Evolutionary conservation across 2,113 vertebrate genomes (phyloP).

Genomic region (Orthonyx spaldingii): DNA sequence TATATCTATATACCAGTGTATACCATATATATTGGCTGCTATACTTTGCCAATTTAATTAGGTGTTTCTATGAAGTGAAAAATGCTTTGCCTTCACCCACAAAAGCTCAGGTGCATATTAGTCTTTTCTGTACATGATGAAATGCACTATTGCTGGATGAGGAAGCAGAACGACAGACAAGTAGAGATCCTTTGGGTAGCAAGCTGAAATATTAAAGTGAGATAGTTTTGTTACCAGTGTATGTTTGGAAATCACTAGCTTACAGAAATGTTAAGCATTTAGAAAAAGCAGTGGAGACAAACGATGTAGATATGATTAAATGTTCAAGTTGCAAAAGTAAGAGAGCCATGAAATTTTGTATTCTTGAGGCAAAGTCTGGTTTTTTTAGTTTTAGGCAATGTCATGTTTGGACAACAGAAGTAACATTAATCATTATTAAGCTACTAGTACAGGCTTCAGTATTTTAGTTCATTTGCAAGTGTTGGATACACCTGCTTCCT

Average conservation of each 20-base stretch:
- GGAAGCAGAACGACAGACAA: neutral
- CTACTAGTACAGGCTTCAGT: neutral
- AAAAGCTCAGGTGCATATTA: neutral
- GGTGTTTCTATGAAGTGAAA: neutral
- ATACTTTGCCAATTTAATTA: neutral
- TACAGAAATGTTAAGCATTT: neutral
- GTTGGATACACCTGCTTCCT: neutral
- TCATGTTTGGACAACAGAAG: neutral
- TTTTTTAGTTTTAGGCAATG: neutral
- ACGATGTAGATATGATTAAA: accelerated
- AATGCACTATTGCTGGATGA: neutral
- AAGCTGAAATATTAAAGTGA: neutral
- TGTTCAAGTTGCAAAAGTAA: neutral
- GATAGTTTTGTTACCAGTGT: neutral
- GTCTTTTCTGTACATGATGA: neutral
- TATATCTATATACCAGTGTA: too few species aligned
- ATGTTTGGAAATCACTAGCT: neutral
- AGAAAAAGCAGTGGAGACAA: neutral
- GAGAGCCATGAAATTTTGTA: neutral
- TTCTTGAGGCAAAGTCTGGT: neutral
- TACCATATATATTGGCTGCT: too few species aligned
- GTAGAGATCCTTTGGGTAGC: neutral
- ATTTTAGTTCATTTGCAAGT: neutral
- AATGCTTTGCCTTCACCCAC: neutral
- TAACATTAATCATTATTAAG: neutral